Evolutionary conservation across 2,888 invertebrate genomes (phyloP).

Genomic region (Lobophora halterata): DNA sequence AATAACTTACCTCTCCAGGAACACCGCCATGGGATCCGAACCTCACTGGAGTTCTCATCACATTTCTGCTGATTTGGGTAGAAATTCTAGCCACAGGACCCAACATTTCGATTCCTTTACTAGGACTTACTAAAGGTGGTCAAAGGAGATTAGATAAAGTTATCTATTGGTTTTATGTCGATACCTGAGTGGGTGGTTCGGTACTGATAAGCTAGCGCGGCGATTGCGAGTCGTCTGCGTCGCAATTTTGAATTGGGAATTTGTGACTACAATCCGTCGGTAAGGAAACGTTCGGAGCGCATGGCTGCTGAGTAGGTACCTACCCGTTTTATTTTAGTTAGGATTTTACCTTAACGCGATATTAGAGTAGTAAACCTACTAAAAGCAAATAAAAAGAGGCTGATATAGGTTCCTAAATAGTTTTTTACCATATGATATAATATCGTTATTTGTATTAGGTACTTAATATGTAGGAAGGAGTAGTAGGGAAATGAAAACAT

Average conservation of each 20-base stretch:
- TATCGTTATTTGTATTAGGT: too few relatives aligned
- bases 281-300: slow-evolving; percentile 25
- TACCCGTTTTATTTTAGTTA: not conserved
- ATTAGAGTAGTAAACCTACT: too few relatives aligned
- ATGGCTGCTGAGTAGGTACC: not conserved
- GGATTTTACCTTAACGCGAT: slow-evolving; percentile 1
- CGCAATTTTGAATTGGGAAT: slow-evolving; percentile 14
- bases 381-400: too few relatives aligned
- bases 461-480: too few relatives aligned
- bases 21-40: slow-evolving; percentile 67
- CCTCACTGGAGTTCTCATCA: slow-evolving; percentile 58
- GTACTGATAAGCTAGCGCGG: slow-evolving; percentile 38
- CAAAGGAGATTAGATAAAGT: slow-evolving; percentile 57
- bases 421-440: too few relatives aligned
- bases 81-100: slow-evolving; percentile 65
- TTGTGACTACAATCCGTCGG: slow-evolving; percentile 24
- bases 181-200: slow-evolving; percentile 34
- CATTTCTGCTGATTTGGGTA: slow-evolving; percentile 56
- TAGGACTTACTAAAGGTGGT: slow-evolving; percentile 30
- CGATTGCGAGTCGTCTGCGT: slow-evolving; percentile 6
- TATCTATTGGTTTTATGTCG: slow-evolving; percentile 43
- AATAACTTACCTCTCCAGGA: slow-evolving; percentile 61
- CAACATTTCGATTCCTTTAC: slow-evolving; percentile 55
- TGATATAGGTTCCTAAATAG: too few relatives aligned
- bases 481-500: too few relatives aligned